Base-by-base conservation (phyloP, 2,113 vertebrate species). In the Pseudorectes ferrugineus region DNA sequence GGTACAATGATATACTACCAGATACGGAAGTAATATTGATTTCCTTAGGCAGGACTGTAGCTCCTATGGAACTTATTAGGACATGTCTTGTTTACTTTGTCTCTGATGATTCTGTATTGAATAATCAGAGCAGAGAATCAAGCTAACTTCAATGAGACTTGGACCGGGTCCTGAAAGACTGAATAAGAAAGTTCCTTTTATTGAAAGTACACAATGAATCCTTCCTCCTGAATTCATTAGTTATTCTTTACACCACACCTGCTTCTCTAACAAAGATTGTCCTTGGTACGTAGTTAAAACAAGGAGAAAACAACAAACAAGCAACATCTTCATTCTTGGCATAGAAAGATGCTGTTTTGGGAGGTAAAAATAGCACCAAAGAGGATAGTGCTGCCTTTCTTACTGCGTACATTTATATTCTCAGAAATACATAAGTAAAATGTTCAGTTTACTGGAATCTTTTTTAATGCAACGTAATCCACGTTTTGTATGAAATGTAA, bases 151-250 rank as follows among this genome's bases (percentile, higher is more conserved):
- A 89, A 10, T 85, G 55, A 86, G 61, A 78, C 57, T 91, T 95
- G 76, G 58, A 91, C 58, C 6, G 6, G 40, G 52, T 93, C 86
- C 77, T 95, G 78, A 94, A 89, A 86, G 57, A 55, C 85, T 87
- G 91, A 91, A 78, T 80, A 94, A 81, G 51, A 97, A 94, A 38
- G 88, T 40, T 94, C 26, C 29, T 95, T 93, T 92, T 85, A 77
- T 81, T 92, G 51, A 73, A 74, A 86, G 88, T 65, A 62, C 59
- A 87, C 85, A 54, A 55, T 94, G 40, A 95, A 84, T 74, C 14
- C 55, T 46, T 83, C 49, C 51, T 83, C 74, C 52, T 92, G 58
- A 83, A 75, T 95, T 85, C 43, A 71, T 95, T 83, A 80, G 52
- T 72, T 71, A 81, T 89, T 90, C 85, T 66, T 95, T 76, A 74